Conservation (phyloP, 1,140 invertebrate genomes). For the Eulimnadia texana region DNA sequence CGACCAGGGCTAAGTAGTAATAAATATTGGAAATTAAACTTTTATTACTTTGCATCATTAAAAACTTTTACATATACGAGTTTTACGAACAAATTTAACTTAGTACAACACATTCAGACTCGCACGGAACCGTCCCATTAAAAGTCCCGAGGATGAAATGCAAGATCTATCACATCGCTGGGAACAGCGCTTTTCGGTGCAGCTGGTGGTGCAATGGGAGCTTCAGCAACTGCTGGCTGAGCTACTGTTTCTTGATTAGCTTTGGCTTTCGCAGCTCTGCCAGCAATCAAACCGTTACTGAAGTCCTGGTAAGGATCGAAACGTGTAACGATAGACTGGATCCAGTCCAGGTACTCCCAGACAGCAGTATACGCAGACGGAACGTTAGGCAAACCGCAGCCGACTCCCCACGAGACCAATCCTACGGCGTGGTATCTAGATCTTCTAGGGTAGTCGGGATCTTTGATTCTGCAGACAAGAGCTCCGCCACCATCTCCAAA, state of each 20-base stretch:
- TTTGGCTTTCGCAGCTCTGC: not conserved
- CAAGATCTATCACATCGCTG: not conserved
- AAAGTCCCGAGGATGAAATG: too few species aligned
- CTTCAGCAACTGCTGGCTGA: not conserved
- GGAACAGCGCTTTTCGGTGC: not conserved
- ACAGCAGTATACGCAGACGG: constrained; percentile 62
- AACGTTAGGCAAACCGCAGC: constrained; percentile 52
- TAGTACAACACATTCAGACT: too few species aligned
- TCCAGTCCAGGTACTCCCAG: constrained; percentile 50
- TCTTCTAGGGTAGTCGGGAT: not conserved
- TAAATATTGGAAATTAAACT: too few species aligned
- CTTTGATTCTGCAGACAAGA: constrained; percentile 1
- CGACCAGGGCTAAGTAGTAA: too few species aligned
- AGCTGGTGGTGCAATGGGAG: not conserved
- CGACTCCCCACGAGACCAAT: constrained; percentile 62
- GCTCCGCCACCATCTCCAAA: constrained; percentile 16
- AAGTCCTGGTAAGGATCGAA: constrained; percentile 2
- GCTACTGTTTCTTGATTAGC: not conserved
- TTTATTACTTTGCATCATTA: too few species aligned
- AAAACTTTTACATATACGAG: too few species aligned
- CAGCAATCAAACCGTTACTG: not conserved
- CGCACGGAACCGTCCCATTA: too few species aligned
- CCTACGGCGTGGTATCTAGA: constrained; percentile 24
- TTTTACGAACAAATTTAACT: too few species aligned
- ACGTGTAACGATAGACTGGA: constrained; percentile 22